Evolutionary conservation across 1,140 invertebrate species (phyloP).

Genomic region (Metopolophium dirhodum): DNA sequence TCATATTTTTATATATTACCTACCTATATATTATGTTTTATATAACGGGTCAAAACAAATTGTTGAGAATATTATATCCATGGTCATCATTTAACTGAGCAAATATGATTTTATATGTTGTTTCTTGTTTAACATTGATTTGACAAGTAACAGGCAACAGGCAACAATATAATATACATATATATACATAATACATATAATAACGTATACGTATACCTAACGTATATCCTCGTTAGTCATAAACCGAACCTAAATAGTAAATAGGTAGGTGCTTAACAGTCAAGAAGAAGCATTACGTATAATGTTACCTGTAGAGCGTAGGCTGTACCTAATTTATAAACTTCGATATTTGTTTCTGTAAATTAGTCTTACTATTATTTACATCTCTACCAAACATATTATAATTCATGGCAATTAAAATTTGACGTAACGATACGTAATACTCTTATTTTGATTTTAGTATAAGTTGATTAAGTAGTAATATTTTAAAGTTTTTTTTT

Average conservation of each 20-base stretch:
- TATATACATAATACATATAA: not conserved
- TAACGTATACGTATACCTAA: not conserved
- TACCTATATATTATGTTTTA: too few relatives aligned
- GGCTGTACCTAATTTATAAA: not conserved
- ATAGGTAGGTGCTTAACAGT: too few relatives aligned
- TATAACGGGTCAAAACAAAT: not conserved
- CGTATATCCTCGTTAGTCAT: not conserved
- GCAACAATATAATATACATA: not conserved
- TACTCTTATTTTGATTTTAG: not conserved
- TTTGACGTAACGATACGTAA: not conserved
- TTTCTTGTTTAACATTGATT: not conserved
- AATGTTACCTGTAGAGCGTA: not conserved
- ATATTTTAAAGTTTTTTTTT: not conserved
- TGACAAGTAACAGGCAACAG: not conserved
- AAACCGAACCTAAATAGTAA: not conserved
- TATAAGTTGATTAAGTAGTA: not conserved
- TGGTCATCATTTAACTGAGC: not conserved
- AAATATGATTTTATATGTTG: not conserved
- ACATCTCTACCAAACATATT: not conserved
- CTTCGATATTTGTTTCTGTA: not conserved
- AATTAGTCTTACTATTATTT: not conserved
- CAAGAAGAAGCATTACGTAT: not conserved
- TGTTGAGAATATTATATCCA: not conserved
- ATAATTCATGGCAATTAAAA: not conserved
- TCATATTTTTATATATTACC: not conserved